Percentiles rank a stretch among this genome's conserved stretches.
phyloP scores from a whole-genome alignment of 2,113 vertebrate genomes.

The Tonatia bakeri region DNA sequence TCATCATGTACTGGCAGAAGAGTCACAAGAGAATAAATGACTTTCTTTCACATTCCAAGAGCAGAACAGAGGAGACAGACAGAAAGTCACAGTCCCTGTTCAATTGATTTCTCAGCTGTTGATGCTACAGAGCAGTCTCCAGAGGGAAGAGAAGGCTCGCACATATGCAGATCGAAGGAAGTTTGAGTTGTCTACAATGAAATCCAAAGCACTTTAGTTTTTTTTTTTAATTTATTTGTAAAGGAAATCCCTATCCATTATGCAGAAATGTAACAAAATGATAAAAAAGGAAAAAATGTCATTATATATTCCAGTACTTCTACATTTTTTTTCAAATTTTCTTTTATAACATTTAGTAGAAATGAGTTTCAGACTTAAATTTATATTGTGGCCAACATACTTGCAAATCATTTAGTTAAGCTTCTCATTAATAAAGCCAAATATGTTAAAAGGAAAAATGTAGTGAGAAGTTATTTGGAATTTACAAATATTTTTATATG shows the following conservation, averaged over 20 bases:
- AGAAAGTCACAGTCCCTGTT: slow-evolving; percentile 68
- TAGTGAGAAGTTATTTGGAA: not conserved
- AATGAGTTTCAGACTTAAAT: slow-evolving; percentile 45
- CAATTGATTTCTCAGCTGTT: slow-evolving; percentile 76
- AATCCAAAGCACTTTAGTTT: not conserved
- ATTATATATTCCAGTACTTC: not conserved
- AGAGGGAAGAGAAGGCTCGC: not conserved
- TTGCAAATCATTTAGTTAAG: slow-evolving; percentile 20
- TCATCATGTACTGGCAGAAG: slow-evolving; percentile 76
- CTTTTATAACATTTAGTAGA: not conserved
- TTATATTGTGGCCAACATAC: slow-evolving; percentile 30
- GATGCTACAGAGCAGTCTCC: slow-evolving; percentile 67
- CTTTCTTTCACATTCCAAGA: slow-evolving; percentile 79
- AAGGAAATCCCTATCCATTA: not conserved
- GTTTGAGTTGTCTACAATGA: not conserved
- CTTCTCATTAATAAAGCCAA: not conserved
- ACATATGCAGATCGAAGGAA: slow-evolving; percentile 48
- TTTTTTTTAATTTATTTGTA: not conserved
- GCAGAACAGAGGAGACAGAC: slow-evolving; percentile 71
- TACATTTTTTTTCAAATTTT: not conserved
- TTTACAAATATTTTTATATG: not conserved
- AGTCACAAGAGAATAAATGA: slow-evolving; percentile 82
- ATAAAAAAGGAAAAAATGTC: not conserved
- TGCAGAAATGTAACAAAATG: not conserved
- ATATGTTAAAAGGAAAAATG: not conserved